Evolutionary conservation across 2,113 vertebrate genomes (phyloP).

Genomic region (Motacilla tschutschensis): DNA sequence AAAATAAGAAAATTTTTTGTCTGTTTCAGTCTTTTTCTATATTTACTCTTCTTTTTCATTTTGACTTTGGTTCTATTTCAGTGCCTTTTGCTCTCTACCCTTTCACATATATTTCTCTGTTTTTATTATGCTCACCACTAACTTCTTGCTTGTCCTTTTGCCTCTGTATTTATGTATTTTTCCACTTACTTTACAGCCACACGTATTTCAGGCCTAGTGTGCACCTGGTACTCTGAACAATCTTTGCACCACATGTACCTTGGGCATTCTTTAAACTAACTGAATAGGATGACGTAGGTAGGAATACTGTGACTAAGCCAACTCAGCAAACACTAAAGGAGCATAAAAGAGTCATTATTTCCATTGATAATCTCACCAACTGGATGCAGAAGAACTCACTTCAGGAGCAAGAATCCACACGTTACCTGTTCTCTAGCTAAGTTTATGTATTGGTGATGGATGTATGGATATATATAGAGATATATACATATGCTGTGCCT

Average conservation of each 20-base stretch:
- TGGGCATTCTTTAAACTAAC: not conserved
- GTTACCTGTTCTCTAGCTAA: not conserved
- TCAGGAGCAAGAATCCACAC: not conserved
- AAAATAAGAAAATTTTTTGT: not conserved
- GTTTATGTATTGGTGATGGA: not conserved
- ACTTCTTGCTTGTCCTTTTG: not conserved
- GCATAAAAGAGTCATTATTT: constrained; percentile 3
- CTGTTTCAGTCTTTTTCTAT: not conserved
- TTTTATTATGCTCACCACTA: not conserved
- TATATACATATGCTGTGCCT: not conserved
- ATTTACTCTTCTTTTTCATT: not conserved
- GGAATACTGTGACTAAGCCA: not conserved
- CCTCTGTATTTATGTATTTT: not conserved
- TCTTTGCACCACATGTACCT: not conserved
- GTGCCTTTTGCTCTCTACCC: not conserved
- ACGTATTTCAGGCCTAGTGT: not conserved
- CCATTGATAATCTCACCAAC: not conserved
- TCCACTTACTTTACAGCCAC: not conserved
- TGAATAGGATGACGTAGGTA: not conserved
- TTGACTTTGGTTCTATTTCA: not conserved
- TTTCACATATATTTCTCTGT: not conserved
- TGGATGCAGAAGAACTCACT: not conserved
- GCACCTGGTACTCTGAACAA: not conserved
- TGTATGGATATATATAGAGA: not conserved
- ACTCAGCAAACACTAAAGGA: not conserved